Evolutionary conservation across 2,888 invertebrate genomes (phyloP).

Genomic region (Platynereis dumerilii): DNA sequence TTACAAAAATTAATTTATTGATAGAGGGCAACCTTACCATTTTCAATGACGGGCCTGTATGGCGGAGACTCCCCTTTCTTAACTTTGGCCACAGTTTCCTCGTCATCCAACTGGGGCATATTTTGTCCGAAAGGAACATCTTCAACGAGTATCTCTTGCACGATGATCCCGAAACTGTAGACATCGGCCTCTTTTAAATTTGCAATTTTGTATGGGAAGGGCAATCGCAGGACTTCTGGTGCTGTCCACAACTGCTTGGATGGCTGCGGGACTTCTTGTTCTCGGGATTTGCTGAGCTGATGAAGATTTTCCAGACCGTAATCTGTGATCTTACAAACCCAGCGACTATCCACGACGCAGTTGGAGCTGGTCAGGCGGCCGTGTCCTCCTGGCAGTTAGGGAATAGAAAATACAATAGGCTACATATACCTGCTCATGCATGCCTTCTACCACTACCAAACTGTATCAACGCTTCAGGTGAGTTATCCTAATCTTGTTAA

Average conservation of each 20-base stretch:
- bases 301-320: neutral
- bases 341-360: neutral
- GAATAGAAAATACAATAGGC: no score
- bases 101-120: neutral
- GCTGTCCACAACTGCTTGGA: conserved; percentile 1
- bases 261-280: neutral
- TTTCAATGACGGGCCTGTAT: conserved; percentile 1
- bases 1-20: no score
- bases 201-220: neutral
- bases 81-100: neutral
- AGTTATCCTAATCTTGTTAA: no score
- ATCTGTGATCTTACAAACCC: conserved; percentile 4
- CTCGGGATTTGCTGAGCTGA: neutral
- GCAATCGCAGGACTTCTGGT: neutral
- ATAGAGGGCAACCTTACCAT: no score
- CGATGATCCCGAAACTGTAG: conserved; percentile 3
- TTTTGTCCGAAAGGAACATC: conserved; percentile 3
- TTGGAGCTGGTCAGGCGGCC: conserved; percentile 1
- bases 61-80: neutral
- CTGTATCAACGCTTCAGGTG: no score
- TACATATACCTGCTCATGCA: no score
- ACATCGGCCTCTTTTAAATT: conserved; percentile 1
- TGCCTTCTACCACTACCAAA: no score
- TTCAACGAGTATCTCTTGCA: neutral
- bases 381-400: neutral